phyloP scores from a whole-genome alignment of 2,888 invertebrate species.

The Drosophila hamatofila region DNA sequence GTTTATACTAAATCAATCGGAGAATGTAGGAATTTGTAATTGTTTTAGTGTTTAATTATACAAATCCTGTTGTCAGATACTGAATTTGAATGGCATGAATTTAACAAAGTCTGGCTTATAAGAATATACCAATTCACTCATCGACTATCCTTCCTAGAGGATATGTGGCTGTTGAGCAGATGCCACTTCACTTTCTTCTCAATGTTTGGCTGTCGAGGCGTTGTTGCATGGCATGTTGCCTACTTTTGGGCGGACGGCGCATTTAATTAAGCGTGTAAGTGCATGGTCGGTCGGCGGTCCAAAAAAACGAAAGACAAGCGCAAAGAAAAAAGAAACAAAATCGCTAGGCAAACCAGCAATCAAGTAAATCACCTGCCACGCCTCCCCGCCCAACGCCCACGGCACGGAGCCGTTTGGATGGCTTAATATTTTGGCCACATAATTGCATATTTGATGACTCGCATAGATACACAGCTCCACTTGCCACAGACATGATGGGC shows the following conservation, averaged over 20 bases:
- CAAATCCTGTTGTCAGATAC: too few relatives aligned
- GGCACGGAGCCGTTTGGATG: not conserved
- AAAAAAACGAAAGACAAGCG: not conserved
- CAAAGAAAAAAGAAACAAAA: not conserved
- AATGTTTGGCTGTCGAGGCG: conserved; percentile 23
- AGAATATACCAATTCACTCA: too few relatives aligned
- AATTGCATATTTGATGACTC: conserved; percentile 58
- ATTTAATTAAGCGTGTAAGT: conserved; percentile 78
- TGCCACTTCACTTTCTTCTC: not conserved
- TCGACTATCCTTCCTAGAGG: not conserved
- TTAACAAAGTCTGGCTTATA: too few relatives aligned
- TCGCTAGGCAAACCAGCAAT: conserved; percentile 22
- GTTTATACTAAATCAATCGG: too few relatives aligned
- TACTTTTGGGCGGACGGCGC: conserved; percentile 58
- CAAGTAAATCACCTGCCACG: conserved; percentile 21
- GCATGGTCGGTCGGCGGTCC: conserved; percentile 49
- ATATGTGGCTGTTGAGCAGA: not conserved
- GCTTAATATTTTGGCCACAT: conserved; percentile 43
- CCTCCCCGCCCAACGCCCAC: not conserved
- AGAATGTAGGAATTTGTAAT: too few relatives aligned
- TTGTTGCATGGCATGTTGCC: conserved; percentile 68
- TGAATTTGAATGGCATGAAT: too few relatives aligned
- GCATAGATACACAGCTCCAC: conserved; percentile 22
- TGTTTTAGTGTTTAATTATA: too few relatives aligned
- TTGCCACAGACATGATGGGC: not conserved